Percentiles rank a stretch among this genome's conserved stretches.
These are phyloP conservation scores for Calameuta idolon DNA, from an alignment of 2,888 invertebrate genomes.

Conservation along the genomic window DNA sequence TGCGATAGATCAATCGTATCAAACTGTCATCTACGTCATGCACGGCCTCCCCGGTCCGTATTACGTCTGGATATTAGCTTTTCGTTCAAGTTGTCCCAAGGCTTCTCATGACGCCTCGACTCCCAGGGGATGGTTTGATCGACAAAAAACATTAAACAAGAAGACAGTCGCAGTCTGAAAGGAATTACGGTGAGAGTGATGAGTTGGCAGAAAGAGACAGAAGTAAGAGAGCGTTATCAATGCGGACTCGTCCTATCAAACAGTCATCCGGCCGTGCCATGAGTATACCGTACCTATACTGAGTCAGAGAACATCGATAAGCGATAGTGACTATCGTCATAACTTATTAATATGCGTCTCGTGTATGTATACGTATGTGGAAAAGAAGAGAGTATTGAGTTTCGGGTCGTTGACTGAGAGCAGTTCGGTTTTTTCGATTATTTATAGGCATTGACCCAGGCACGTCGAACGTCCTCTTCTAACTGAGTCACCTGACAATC, in stretches of 20 bases:
- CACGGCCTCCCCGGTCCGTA: background rate
- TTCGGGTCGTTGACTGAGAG: conserved; percentile 8
- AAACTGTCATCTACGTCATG: background rate
- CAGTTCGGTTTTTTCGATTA: background rate
- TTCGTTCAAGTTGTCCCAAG: background rate
- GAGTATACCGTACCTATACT: background rate
- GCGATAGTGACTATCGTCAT: background rate
- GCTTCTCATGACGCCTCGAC: background rate
- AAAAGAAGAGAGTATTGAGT: background rate
- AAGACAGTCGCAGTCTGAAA: background rate
- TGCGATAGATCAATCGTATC: background rate
- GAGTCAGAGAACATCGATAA: conserved; percentile 7
- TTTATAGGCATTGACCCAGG: conserved; percentile 8
- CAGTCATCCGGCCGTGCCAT: background rate
- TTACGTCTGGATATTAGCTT: background rate
- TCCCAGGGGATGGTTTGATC: background rate
- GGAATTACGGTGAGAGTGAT: background rate
- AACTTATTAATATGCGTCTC: conserved; percentile 2
- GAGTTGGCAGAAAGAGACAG: background rate
- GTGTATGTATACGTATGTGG: background rate
- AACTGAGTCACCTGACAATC: background rate
- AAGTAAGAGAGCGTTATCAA: background rate
- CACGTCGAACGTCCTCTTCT: background rate
- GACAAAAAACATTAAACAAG: background rate
- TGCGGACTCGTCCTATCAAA: background rate